phyloP scores from a whole-genome alignment of 2,797 vertebrate genomes.

The Myoxocephalus aenaeus region DNA sequence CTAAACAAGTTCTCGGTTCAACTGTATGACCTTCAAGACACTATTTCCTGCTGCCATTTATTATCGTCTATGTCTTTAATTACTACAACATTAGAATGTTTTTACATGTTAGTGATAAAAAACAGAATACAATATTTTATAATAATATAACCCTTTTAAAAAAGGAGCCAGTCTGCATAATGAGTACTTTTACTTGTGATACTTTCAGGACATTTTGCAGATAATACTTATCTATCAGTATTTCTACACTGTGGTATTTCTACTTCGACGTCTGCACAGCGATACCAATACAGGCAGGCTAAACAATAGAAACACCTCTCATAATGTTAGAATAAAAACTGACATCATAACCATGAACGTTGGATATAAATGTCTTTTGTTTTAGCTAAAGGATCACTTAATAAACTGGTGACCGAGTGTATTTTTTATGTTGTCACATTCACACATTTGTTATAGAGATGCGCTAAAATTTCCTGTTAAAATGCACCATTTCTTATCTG shows the following conservation, averaged over 20 bases:
- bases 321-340: not conserved
- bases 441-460: not conserved
- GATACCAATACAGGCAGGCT: no score
- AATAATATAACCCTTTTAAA: not conserved
- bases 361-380: not conserved
- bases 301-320: not conserved
- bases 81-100: not conserved
- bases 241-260: not conserved
- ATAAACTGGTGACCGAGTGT: not conserved
- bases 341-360: not conserved
- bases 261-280: no score
- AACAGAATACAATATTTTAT: not conserved
- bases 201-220: not conserved
- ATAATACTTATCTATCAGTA: not conserved
- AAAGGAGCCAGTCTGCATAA: not conserved
- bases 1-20: not conserved
- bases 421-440: not conserved
- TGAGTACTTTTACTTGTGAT: not conserved
- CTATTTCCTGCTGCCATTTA: not conserved
- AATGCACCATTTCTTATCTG: constrained; percentile 6
- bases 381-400: not conserved
- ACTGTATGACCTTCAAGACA: not conserved
- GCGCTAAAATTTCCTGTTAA: not conserved
- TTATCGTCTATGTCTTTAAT: not conserved
- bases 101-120: not conserved